Conservation (phyloP, 2,888 invertebrate species). For the Diarsia mendica region DNA sequence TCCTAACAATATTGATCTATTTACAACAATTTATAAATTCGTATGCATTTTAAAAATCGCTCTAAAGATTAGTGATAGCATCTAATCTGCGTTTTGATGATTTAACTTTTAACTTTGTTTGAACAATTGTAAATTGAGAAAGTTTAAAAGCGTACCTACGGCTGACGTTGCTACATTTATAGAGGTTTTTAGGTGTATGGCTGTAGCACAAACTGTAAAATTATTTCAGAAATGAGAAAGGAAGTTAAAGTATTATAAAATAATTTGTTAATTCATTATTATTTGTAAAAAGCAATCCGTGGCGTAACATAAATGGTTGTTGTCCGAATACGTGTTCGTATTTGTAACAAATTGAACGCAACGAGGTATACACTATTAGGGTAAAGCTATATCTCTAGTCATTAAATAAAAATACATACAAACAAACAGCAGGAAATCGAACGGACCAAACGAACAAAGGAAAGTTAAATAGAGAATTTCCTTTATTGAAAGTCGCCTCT, state of each 20-base stretch:
- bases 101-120: background rate
- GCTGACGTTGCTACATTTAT: background rate
- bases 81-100: background rate
- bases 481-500: background rate
- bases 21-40: background rate
- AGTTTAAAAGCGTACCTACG: background rate
- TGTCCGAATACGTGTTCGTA: background rate
- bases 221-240: background rate
- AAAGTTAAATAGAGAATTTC: conserved; percentile 11
- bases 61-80: background rate
- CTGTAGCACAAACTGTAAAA: background rate
- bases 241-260: background rate
- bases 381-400: background rate
- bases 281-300: background rate
- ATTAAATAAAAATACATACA: background rate
- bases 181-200: background rate
- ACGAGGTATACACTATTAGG: background rate
- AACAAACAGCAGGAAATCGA: background rate
- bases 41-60: background rate
- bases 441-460: conserved; percentile 10
- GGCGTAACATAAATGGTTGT: background rate
- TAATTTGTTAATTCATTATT: background rate
- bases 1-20: no score
- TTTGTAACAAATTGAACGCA: background rate
- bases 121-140: background rate